Percentiles rank a stretch among this genome's conserved stretches.
These are phyloP conservation scores for Agrilus biguttatus DNA, from an alignment of 2,888 invertebrate genomes.

Conservation along the genomic window DNA sequence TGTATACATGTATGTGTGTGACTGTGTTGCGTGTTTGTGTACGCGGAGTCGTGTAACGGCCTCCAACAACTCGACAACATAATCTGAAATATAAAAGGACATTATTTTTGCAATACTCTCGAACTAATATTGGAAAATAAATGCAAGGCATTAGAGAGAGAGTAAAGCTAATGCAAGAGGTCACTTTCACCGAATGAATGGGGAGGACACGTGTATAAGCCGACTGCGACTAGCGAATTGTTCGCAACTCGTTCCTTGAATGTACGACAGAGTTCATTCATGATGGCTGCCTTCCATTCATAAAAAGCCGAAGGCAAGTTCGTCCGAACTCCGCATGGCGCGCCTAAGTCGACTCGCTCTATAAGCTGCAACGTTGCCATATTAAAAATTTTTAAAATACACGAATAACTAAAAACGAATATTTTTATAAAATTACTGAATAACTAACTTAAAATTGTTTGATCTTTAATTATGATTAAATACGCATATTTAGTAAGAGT, in stretches of 20 bases:
- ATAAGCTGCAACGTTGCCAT: constrained; percentile 8
- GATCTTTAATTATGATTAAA: no score
- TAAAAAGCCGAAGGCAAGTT: constrained; percentile 46
- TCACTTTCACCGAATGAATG: constrained; percentile 21
- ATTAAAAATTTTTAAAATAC: no score
- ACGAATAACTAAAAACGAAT: no score
- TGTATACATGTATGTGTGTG: background rate
- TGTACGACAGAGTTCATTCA: constrained; percentile 46
- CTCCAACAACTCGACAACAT: background rate
- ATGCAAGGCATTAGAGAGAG: background rate
- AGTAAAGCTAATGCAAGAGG: constrained; percentile 3
- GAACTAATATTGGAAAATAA: background rate
- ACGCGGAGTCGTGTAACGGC: background rate
- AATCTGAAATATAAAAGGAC: background rate
- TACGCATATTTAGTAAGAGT: no score
- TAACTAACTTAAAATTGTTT: no score
- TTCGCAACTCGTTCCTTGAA: constrained; percentile 28
- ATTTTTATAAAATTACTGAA: no score
- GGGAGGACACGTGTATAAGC: constrained; percentile 15
- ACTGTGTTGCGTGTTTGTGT: background rate
- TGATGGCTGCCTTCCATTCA: constrained; percentile 60
- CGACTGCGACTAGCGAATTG: constrained; percentile 18
- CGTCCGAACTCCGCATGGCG: constrained; percentile 20
- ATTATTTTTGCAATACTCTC: no score
- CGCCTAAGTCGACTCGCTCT: constrained; percentile 21